Base-by-base conservation (phyloP, 2,888 invertebrate species). In the Agonum fuliginosum region DNA sequence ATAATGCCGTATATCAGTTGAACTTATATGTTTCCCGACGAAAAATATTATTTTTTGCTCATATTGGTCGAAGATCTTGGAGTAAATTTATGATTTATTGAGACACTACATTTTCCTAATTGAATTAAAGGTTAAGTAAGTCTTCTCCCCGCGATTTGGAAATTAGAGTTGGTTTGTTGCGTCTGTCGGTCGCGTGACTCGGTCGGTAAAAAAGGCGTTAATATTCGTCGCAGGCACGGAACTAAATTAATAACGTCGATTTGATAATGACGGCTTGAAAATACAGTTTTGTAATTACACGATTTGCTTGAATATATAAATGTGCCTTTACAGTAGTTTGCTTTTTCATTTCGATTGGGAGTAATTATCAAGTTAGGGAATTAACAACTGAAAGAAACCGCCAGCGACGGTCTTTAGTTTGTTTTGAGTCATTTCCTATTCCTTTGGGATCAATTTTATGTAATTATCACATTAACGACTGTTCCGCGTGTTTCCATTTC, bases 391-490 rank as follows among this genome's bases (percentile, higher is more conserved):
- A 69, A 72, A 48, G 72, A 72, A 72, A 54, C 37, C 41, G 72
- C 22, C n/a, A 54, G 22, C 41, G 72, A 10, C n/a, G 46, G 14
- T 58, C 74, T 74, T 41, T 58, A 65, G 65, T 74, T 58, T 58
- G 62, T 58, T 73, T 73, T 73, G 43, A 65, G 30, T 65, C 27
- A 65, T 24, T 65, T 74, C 62, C 24, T 27, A 24, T 43, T 62
- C 65, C 65, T 43, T 65, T 43, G 62, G 65, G 74, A 74, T 74
- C 65, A 74, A 74, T 74, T 62, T 74, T 74, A 74, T 27, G 65
- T 65, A 74, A 74, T 74, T 74, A 74, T 74, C 65, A 65, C 34
- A 65, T 74, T 74, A 74, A 43, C 43, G 43, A 30, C 5, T 5
- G 46, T 41, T 62, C 34, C 34, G 62, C n/a, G 62, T 62, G 34